phyloP scores from a whole-genome alignment of 2,113 vertebrate species.

The Rhea americana region DNA sequence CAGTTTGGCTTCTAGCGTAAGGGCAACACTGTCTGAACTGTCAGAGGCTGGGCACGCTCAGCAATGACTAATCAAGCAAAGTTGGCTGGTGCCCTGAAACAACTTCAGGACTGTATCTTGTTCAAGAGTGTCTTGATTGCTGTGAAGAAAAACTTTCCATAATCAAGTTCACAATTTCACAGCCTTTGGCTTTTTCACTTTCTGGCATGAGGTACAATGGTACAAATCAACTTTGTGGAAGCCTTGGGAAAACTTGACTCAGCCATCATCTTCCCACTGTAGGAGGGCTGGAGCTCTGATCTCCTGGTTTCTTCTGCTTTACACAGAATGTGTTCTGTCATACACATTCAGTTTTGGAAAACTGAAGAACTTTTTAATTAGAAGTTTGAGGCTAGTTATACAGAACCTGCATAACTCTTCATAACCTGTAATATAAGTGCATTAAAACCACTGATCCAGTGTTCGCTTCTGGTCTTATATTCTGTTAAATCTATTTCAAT shows the following conservation, averaged over 20 bases:
- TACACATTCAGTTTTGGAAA: neutral
- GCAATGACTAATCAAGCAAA: neutral
- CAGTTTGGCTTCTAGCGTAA: neutral
- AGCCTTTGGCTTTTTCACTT: neutral
- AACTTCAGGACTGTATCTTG: neutral
- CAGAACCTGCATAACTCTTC: neutral
- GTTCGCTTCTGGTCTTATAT: neutral
- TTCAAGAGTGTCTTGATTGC: neutral
- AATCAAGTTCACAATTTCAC: neutral
- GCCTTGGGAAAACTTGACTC: neutral
- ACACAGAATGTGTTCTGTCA: neutral
- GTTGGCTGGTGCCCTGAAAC: rapidly evolving
- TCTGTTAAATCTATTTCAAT: neutral
- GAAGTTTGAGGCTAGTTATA: neutral
- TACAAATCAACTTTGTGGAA: neutral
- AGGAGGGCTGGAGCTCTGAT: neutral
- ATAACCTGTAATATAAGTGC: neutral
- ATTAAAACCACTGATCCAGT: neutral
- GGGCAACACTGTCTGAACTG: rapidly evolving
- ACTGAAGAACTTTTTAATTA: neutral
- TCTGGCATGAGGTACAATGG: neutral
- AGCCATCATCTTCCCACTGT: neutral
- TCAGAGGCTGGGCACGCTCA: rapidly evolving
- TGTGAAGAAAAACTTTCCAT: neutral
- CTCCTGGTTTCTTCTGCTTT: neutral